A percentile compares a stretch with the other conserved stretches of the same genome.
These are phyloP conservation scores for Leucosticte australis DNA, from an alignment of 2,113 vertebrate genomes.

Conservation along the genomic window DNA sequence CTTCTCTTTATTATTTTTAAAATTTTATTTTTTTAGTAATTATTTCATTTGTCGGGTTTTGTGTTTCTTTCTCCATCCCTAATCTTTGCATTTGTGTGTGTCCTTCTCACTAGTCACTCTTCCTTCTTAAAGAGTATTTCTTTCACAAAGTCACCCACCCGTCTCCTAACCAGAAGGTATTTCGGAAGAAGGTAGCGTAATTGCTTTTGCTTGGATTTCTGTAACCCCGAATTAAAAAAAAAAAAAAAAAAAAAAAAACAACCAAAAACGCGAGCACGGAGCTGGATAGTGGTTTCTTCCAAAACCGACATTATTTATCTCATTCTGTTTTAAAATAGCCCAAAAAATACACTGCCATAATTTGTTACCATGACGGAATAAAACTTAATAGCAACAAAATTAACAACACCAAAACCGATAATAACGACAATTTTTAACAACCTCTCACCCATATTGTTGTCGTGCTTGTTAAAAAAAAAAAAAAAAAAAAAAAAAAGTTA, in stretches of 20 bases:
- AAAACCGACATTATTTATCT: conserved; percentile 1
- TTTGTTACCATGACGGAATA: conserved; percentile 64
- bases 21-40: neutral
- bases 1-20: neutral
- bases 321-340: conserved; percentile 29
- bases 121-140: neutral
- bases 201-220: conserved; percentile 1
- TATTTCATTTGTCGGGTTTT: neutral
- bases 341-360: conserved; percentile 49
- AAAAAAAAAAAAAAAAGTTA: neutral
- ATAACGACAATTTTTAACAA: conserved; percentile 32
- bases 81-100: neutral
- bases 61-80: neutral
- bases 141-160: neutral
- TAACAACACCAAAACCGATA: neutral
- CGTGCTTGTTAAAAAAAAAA: neutral
- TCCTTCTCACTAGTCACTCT: neutral
- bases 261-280: neutral
- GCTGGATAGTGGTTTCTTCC: conserved; percentile 17
- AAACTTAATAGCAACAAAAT: neutral
- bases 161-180: neutral
- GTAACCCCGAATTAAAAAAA: neutral
- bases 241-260: neutral
- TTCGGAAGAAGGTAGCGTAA: neutral
- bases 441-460: neutral